Base-by-base conservation (phyloP, 2,888 invertebrate genomes). In the Entomobrya proxima region DNA sequence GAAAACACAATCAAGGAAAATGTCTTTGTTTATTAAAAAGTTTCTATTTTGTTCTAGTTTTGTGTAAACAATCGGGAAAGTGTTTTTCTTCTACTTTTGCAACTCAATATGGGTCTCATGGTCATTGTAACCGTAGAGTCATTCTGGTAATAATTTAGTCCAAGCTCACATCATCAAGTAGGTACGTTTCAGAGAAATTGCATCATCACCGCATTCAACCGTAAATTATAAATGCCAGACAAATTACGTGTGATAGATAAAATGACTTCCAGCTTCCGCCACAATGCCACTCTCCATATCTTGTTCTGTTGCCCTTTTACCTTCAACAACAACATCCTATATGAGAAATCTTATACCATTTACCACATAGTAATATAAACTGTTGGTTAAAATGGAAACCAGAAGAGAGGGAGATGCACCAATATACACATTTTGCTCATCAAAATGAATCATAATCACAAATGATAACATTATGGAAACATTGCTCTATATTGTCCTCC, bases 181-280 rank as follows among this genome's bases (percentile, higher is more conserved):
- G 44, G 2, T 2, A 44, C 11, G 2, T 37, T 21, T 2, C 18
- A 1, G 64, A n/a, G 35, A 37, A n/a, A 35, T 67, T 67, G 64
- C 64, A 67, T 67, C 64, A 61, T 58, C 58, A 58, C 24, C n/a
- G 2, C 52, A 37, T 37, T 13, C 35, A 37, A 35, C 61, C 11
- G 11, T 21, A 67, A 37, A 2, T n/a, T n/a, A n/a, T 21, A 64
- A 37, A 67, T 67, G 67, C 40, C 13, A 67, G 67, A 67, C 67
- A 44, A 69, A 44, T 27, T 44, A 69, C 69, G 69, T n/a, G n/a
- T 44, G 40, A 69, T 27, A 24, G 40, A 3, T 44, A 69, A 69
- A 27, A 11, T 44, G 27, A 44, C 35, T 44, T 69, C 69, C 69
- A 69, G 69, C 44, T 69, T 69, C 69, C 69, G 69, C 69, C 40